phyloP scores from a whole-genome alignment of 2,113 vertebrate species.

The Elgaria multicarinata region DNA sequence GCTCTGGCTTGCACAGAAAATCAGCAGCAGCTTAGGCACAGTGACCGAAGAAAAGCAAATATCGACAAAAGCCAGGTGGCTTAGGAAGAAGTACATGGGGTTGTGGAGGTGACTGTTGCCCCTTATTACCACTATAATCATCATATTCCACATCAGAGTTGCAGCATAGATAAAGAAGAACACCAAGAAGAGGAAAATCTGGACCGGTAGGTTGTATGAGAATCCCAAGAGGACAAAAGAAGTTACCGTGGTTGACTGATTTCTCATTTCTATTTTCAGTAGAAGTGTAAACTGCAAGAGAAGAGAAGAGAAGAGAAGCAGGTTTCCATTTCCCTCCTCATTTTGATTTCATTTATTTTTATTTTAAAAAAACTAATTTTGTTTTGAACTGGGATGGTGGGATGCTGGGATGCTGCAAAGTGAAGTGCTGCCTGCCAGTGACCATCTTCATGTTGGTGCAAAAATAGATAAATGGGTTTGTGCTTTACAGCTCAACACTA shows the following conservation, averaged over 20 bases:
- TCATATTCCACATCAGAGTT: constrained; percentile 22
- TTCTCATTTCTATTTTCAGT: not conserved
- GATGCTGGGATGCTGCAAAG: too few species aligned
- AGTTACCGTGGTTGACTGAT: not conserved
- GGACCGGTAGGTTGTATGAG: not conserved
- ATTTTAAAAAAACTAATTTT: too few species aligned
- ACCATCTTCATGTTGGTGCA: too few species aligned
- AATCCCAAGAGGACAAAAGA: constrained; percentile 1
- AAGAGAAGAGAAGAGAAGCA: too few species aligned
- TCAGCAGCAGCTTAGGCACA: constrained; percentile 33
- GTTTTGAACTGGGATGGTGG: too few species aligned
- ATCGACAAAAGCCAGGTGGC: constrained; percentile 26
- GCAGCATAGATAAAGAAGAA: constrained; percentile 20
- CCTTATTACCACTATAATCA: constrained; percentile 20
- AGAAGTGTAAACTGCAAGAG: too few species aligned
- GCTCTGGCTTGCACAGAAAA: not conserved
- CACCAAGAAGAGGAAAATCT: not conserved
- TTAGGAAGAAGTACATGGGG: constrained; percentile 39
- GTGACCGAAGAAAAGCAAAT: constrained; percentile 30
- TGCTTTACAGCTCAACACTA: too few species aligned
- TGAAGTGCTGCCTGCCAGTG: too few species aligned
- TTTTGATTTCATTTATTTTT: too few species aligned
- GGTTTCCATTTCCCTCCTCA: too few species aligned
- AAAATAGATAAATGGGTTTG: too few species aligned
- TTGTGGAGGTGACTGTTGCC: not conserved